These are phyloP conservation scores for Hydraecia micacea DNA, from an alignment of 2,888 invertebrate genomes.

Conservation along the genomic window DNA sequence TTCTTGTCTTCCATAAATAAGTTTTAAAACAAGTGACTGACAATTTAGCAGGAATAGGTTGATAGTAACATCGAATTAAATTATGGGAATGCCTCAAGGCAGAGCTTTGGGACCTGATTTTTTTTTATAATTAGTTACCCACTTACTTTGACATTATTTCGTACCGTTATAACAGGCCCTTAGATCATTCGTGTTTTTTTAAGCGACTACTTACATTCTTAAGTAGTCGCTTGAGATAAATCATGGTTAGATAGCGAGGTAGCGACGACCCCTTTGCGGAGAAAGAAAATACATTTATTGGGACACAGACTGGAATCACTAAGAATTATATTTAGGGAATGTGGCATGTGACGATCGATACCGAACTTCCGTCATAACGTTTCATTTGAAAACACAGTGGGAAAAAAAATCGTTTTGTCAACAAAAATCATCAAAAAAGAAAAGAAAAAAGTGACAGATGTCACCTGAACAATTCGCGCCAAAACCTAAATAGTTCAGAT, in stretches of 20 bases:
- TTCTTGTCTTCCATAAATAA: background rate
- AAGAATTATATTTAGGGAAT: background rate
- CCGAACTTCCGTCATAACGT: background rate
- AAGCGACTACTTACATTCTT: background rate
- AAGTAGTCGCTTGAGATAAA: background rate
- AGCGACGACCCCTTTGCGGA: background rate
- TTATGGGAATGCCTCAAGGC: background rate
- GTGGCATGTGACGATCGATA: background rate
- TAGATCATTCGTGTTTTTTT: background rate
- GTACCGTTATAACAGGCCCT: background rate
- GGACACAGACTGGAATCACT: background rate
- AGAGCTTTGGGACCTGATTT: background rate
- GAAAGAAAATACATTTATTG: background rate
- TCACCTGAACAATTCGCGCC: slow-evolving; percentile 66
- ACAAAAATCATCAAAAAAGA: background rate
- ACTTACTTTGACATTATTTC: background rate
- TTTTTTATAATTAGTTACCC: background rate
- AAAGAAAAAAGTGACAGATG: slow-evolving; percentile 62
- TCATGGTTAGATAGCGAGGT: too few species aligned
- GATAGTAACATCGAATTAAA: background rate
- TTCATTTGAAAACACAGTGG: background rate
- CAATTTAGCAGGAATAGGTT: background rate
- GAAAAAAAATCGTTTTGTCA: background rate
- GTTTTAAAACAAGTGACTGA: background rate
- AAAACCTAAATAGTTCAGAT: slow-evolving; percentile 65